Evolutionary conservation across 2,113 vertebrate species (phyloP).

Genomic region (Typhlomys cinereus): DNA sequence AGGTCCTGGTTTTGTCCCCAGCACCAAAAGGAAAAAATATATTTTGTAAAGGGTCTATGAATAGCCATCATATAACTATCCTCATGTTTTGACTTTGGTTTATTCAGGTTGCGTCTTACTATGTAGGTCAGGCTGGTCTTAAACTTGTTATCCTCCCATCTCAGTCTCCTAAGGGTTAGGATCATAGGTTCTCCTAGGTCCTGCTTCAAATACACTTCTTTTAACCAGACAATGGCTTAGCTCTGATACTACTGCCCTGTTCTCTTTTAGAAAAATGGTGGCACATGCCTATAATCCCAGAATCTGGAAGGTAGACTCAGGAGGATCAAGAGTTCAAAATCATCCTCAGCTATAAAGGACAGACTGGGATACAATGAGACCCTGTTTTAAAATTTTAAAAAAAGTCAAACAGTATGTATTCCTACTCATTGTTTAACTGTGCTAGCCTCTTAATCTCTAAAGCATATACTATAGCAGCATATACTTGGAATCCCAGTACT

Average conservation of each 20-base stretch:
- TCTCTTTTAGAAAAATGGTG: neutral
- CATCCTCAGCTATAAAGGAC: neutral
- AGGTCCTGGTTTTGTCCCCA: neutral
- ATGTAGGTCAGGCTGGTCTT: neutral
- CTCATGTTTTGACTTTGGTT: neutral
- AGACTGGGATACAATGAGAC: neutral
- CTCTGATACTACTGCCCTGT: neutral
- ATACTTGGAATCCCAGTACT: neutral
- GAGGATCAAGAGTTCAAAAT: neutral
- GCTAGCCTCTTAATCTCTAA: neutral
- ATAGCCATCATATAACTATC: constrained; percentile 9
- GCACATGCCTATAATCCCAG: neutral
- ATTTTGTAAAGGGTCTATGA: neutral
- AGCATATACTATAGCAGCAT: neutral
- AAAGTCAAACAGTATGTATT: constrained; percentile 23
- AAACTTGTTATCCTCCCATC: neutral
- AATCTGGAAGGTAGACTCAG: neutral
- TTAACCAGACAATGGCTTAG: constrained; percentile 38
- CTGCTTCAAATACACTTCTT: neutral
- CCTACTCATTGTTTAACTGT: constrained; percentile 18
- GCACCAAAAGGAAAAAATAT: neutral
- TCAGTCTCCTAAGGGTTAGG: neutral
- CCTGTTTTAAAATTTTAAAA: neutral
- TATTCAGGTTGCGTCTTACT: neutral
- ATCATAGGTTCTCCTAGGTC: neutral